Conservation (phyloP, 2,888 invertebrate genomes). For the Cremastinae sp. region DNA sequence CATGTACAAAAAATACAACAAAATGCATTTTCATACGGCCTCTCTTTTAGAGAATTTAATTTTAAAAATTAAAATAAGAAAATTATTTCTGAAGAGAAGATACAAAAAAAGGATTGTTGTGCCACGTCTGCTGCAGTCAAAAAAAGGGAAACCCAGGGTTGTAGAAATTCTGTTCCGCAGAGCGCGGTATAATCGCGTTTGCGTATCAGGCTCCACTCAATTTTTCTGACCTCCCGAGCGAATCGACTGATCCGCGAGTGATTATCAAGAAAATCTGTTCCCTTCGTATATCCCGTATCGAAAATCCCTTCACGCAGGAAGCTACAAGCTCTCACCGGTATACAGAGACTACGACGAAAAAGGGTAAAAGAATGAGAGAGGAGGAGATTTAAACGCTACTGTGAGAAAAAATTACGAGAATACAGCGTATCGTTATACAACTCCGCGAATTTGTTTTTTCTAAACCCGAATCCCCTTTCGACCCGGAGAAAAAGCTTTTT, state of each 20-base stretch:
- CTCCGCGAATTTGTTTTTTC: background rate
- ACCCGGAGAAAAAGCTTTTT: no score
- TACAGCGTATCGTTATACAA: background rate
- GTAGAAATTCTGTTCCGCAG: conserved; percentile 31
- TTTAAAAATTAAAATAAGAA: no score
- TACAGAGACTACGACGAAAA: background rate
- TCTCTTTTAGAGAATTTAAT: no score
- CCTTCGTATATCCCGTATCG: conserved; percentile 33
- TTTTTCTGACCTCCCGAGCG: conserved; percentile 77
- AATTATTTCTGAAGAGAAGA: background rate
- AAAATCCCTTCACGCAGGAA: conserved; percentile 30
- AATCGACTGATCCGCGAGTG: conserved; percentile 70
- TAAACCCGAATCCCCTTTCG: no score
- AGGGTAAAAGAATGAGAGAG: no score
- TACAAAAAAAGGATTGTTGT: conserved; percentile 28
- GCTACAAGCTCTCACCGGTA: background rate
- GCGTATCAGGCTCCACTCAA: conserved; percentile 78
- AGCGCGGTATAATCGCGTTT: conserved; percentile 74
- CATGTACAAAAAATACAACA: no score
- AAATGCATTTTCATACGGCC: no score
- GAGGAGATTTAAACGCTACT: conserved; percentile 27
- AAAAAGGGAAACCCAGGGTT: conserved; percentile 16
- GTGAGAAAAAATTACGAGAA: no score
- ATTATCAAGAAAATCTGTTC: conserved; percentile 67
- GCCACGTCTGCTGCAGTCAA: no score